phyloP scores from a whole-genome alignment of 2,113 vertebrate genomes.

The Archilochus colubris region DNA sequence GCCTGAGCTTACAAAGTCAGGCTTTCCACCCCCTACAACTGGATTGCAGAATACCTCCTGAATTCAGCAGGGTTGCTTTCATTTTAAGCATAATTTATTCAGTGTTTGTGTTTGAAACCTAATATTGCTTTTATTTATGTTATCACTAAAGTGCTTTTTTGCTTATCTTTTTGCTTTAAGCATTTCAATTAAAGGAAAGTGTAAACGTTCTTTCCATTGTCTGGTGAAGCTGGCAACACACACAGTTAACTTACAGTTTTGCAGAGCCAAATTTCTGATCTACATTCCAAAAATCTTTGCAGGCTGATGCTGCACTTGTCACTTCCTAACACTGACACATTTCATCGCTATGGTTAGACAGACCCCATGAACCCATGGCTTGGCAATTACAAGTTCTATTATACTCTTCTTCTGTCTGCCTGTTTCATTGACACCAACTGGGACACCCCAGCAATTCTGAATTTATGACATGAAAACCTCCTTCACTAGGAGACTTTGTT shows the following conservation, averaged over 20 bases:
- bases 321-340: neutral
- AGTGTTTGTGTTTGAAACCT: neutral
- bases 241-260: neutral
- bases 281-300: neutral
- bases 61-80: neutral
- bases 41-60: neutral
- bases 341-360: neutral
- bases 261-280: constrained; percentile 60
- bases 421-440: neutral
- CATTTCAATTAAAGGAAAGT: neutral
- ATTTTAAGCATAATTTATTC: neutral
- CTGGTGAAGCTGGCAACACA: neutral
- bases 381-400: neutral
- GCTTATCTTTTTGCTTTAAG: neutral
- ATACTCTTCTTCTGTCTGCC: neutral
- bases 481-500: neutral
- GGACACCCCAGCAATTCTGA: neutral
- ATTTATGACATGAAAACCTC: neutral
- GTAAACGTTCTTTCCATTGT: constrained; percentile 9
- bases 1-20: fast-evolving
- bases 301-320: neutral
- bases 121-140: neutral
- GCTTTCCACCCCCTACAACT: neutral
- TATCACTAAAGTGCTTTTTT: neutral
- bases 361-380: neutral